Evolutionary conservation across 2,888 invertebrate genomes (phyloP), one percentile per base, ranked within the genome.

Genomic region (Pardosa pseudoannulata): DNA sequence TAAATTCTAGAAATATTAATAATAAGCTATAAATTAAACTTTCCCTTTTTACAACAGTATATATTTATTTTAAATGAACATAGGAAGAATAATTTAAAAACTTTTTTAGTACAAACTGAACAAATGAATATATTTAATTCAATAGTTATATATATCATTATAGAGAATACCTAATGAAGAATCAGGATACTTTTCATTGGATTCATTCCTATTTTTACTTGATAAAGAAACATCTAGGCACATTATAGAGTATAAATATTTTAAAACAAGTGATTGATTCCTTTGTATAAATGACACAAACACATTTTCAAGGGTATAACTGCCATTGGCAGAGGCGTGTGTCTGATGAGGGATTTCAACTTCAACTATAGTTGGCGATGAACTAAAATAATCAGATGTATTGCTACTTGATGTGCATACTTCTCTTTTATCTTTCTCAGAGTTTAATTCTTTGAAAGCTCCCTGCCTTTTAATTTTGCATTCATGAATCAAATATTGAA

Each of bases 201-300:
- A 71, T 67, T 65, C 50, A 67, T 41, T 67, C 27, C 28, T 76
- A n/a, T 19, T 13, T 39, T 65, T 73, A 9, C 1, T 3, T 11
- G 62, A n/a, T 27, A 46, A 56, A 29, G 32, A 28, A 71, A 36
- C 65, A 36, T 72, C 50, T 39, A 83, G 72, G 65, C 39, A 50
- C 11, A 71, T 64, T 36, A 83, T 56, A 11, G 76, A 39, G 78
- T 78, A 83, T 23, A 83, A 62, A 72, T 83, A 83, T 50, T 83
- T 83, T 50, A 83, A 72, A 16, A 78, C 50, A 27, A 83, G 67
- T n/a, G 83, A 78, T n/a, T 83, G 83, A 72, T 78, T 83, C 36
- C 83, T 65, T 29, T 78, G 83, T 6, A 70, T 72, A 23, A 83
- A 62, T 29, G 83, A 71, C 28, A 46, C 19, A 16, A 76, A 31